A percentile compares a stretch with the other conserved stretches of the same genome.
These are phyloP conservation scores for Pelecanus crispus DNA, from an alignment of 2,113 vertebrate genomes.

Conservation along the genomic window DNA sequence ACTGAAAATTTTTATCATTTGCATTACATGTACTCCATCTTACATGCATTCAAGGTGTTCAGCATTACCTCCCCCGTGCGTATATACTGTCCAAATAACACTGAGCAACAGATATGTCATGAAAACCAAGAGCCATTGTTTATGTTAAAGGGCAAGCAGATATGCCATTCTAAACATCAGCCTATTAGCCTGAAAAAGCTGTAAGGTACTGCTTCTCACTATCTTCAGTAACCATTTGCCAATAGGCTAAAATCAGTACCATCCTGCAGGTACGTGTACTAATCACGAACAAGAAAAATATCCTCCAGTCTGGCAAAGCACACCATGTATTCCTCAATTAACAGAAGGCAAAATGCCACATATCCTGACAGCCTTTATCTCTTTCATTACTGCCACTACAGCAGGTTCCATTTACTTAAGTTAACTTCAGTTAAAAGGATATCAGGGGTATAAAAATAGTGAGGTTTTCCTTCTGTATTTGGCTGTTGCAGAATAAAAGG, in stretches of 20 bases:
- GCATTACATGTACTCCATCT: background rate
- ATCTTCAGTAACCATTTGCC: background rate
- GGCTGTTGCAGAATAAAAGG: background rate
- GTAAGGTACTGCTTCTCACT: background rate
- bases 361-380: background rate
- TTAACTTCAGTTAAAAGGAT: background rate
- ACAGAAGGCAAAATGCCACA: background rate
- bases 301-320: background rate
- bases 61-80: background rate
- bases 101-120: background rate
- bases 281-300: background rate
- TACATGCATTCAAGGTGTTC: background rate
- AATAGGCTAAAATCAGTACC: background rate
- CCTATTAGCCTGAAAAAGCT: background rate
- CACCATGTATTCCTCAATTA: background rate
- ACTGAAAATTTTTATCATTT: background rate
- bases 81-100: background rate
- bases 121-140: background rate
- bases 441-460: background rate
- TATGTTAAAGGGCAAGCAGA: background rate
- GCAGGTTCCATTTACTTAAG: background rate
- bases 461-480: background rate
- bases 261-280: background rate
- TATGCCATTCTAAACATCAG: background rate
- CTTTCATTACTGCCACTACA: background rate